These are phyloP conservation scores for Chelonia mydas DNA, from an alignment of 2,797 vertebrate genomes.

Conservation along the genomic window DNA sequence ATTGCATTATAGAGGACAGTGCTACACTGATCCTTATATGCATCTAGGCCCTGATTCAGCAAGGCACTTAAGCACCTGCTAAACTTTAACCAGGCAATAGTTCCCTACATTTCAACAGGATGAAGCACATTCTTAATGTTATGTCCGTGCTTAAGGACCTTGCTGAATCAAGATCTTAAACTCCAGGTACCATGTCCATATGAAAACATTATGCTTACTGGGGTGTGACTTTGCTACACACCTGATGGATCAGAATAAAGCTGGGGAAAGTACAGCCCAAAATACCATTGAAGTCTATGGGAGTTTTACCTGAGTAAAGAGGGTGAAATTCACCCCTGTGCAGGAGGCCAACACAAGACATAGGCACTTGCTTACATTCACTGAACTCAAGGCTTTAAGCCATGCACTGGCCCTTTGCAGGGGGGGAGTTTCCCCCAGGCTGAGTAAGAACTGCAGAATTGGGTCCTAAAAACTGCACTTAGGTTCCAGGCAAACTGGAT, in stretches of 20 bases:
- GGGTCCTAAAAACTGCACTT: background rate
- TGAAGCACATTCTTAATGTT: background rate
- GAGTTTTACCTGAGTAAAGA: background rate
- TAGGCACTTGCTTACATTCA: background rate
- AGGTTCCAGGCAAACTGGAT: background rate
- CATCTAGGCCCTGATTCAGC: background rate
- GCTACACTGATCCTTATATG: background rate
- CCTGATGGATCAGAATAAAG: background rate
- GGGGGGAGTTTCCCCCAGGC: background rate
- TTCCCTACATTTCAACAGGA: fast-evolving
- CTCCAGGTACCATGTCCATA: background rate
- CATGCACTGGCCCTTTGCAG: background rate
- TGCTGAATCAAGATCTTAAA: background rate
- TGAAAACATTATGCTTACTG: background rate
- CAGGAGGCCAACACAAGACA: background rate
- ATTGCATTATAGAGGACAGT: fast-evolving
- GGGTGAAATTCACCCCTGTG: background rate
- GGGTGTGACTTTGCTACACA: background rate
- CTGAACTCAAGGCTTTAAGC: background rate
- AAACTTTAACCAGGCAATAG: background rate
- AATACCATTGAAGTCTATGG: background rate
- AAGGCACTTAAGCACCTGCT: background rate
- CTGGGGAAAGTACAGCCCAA: background rate
- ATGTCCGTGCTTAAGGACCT: background rate
- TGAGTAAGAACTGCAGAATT: background rate